These are phyloP conservation scores for Megaustenia siamemsis DNA, from an alignment of 2,888 invertebrate species.

Conservation along the genomic window DNA sequence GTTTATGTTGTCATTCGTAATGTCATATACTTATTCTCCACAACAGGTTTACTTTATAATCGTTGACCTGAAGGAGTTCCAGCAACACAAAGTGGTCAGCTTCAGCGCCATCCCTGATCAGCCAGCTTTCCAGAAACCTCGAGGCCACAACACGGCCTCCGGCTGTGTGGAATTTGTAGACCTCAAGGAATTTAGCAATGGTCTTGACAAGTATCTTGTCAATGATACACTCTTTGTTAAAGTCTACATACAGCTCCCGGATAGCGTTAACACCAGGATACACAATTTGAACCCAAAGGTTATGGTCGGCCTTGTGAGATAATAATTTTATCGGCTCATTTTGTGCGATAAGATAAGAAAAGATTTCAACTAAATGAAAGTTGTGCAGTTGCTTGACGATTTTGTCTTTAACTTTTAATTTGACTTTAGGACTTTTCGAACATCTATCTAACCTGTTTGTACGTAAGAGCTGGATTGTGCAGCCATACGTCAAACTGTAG, in stretches of 20 bases:
- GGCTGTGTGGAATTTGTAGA: constrained; percentile 24
- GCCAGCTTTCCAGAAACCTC: constrained; percentile 74
- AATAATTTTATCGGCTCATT: background rate
- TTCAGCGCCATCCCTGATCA: constrained; percentile 77
- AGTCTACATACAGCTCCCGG: background rate
- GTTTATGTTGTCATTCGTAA: too few species aligned
- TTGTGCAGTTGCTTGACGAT: too few species aligned
- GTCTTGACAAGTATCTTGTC: constrained; percentile 11
- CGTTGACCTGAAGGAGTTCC: constrained; percentile 71
- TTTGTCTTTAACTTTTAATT: too few species aligned
- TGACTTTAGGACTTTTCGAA: too few species aligned
- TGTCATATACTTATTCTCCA: too few species aligned
- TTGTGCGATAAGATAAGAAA: background rate
- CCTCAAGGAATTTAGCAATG: constrained; percentile 31
- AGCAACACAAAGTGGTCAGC: constrained; percentile 73
- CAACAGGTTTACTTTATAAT: constrained; percentile 60
- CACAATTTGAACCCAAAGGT: constrained; percentile 28
- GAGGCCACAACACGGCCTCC: background rate
- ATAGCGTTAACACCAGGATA: background rate
- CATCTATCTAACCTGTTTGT: too few species aligned
- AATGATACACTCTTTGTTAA: constrained; percentile 24
- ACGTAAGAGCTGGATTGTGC: too few species aligned
- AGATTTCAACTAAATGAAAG: too few species aligned
- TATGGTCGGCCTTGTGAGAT: background rate
- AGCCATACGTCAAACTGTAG: too few species aligned